Conservation (phyloP, 2,888 invertebrate species). For the Drosophila fungiperda region DNA sequence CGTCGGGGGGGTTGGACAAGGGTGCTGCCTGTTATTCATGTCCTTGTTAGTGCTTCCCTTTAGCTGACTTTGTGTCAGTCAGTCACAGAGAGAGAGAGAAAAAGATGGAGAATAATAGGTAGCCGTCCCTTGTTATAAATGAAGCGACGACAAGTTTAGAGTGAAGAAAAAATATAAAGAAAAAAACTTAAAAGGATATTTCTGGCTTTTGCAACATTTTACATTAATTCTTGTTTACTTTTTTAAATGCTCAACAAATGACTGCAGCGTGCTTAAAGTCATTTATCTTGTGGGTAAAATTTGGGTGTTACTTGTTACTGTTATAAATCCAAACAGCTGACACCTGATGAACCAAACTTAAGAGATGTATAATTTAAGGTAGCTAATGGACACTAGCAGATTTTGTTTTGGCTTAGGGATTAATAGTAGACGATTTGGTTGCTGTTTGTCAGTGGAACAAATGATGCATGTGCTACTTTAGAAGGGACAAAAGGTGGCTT, state of each 20-base stretch:
- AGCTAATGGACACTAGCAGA: background rate
- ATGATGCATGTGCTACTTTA: background rate
- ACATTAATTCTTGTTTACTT: slow-evolving; percentile 73
- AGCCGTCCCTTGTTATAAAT: slow-evolving; percentile 65
- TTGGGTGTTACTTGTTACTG: slow-evolving; percentile 6
- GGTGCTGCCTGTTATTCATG: slow-evolving; percentile 26
- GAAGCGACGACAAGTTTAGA: slow-evolving; percentile 44
- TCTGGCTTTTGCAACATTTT: slow-evolving; percentile 31
- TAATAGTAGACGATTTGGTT: background rate
- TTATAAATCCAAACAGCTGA: background rate
- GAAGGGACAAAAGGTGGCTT: background rate
- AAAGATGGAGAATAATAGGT: slow-evolving; percentile 5
- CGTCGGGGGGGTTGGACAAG: background rate
- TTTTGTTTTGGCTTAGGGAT: background rate
- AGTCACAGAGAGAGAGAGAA: background rate
- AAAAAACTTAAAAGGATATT: slow-evolving; percentile 7
- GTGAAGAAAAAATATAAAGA: background rate
- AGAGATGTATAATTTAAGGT: slow-evolving; percentile 2
- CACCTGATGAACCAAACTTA: slow-evolving; percentile 7
- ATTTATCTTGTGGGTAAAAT: slow-evolving; percentile 46
- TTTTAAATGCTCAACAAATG: slow-evolving; percentile 70
- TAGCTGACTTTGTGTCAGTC: slow-evolving; percentile 48
- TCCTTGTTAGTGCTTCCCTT: slow-evolving; percentile 28
- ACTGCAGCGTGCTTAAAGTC: slow-evolving; percentile 41
- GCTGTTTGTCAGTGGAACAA: background rate